A percentile compares a stretch with the other conserved stretches of the same genome.
Evolutionary conservation across 92 coral and sea anemone species (phyloP).

Genomic region (Heliopora coerulea): DNA sequence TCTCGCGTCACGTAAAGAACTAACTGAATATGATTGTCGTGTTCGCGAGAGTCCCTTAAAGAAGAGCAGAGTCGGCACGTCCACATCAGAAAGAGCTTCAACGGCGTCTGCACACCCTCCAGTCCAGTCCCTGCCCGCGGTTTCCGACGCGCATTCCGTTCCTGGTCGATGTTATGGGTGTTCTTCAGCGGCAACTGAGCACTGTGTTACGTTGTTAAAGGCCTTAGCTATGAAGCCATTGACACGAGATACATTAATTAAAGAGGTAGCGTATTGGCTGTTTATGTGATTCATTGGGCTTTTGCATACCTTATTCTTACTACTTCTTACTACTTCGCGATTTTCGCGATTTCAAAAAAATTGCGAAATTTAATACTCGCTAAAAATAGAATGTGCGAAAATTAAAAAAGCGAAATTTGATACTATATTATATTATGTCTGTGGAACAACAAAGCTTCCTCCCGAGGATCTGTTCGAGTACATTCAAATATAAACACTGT

Average conservation of each 20-base stretch:
- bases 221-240: slow-evolving; percentile 90
- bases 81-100: slow-evolving; percentile 6
- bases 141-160: slow-evolving; percentile 62
- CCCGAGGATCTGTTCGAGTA: no score
- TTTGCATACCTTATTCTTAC: no score
- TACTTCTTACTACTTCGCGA: no score
- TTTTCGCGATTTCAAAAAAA: no score
- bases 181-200: slow-evolving; percentile 99
- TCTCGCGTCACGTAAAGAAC: slow-evolving; percentile 91
- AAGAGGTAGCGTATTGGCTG: slow-evolving; percentile 59
- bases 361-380: no score
- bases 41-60: slow-evolving; percentile 58
- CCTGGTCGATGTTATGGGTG: slow-evolving; percentile 95
- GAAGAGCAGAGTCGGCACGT: slow-evolving; percentile 42
- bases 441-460: no score
- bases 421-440: no score
- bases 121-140: slow-evolving; percentile 50
- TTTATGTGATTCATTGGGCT: not conserved
- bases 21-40: slow-evolving; percentile 90
- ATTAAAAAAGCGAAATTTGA: no score
- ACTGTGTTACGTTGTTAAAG: slow-evolving; percentile 86
- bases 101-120: slow-evolving; percentile 45
- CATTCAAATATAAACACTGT: no score
- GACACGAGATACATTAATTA: slow-evolving; percentile 82
- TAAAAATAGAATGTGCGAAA: no score